Conservation (phyloP, 2,113 vertebrate genomes). For the Ellobius talpinus region DNA sequence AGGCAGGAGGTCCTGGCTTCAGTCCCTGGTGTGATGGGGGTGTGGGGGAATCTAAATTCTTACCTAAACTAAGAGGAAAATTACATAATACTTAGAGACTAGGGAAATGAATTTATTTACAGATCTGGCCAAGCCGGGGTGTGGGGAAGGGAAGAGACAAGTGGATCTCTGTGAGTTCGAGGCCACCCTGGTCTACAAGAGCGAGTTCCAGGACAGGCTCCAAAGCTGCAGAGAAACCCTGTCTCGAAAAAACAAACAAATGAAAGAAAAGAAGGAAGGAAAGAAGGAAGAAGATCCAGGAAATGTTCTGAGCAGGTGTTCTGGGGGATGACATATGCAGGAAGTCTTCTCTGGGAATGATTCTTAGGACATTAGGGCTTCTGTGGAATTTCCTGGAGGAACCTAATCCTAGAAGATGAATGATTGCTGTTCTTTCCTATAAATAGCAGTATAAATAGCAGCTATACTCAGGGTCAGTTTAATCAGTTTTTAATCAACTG, state of each 20-base stretch:
- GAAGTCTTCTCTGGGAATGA: too few species aligned
- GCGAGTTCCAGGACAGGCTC: too few species aligned
- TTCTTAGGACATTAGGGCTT: not conserved
- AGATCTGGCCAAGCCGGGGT: not conserved
- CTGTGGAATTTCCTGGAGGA: not conserved
- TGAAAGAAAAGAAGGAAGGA: too few species aligned
- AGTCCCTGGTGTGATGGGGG: too few species aligned
- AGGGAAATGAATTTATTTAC: not conserved
- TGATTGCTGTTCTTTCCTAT: not conserved
- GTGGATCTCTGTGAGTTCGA: too few species aligned
- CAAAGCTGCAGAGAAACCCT: too few species aligned
- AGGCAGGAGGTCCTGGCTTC: not conserved
- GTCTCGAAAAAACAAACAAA: too few species aligned
- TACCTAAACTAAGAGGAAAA: not conserved
- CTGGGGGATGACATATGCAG: not conserved
- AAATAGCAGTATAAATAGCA: not conserved
- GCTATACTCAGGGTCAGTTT: not conserved
- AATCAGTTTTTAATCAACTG: not conserved
- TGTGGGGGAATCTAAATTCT: not conserved
- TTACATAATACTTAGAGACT: not conserved
- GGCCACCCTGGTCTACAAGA: too few species aligned
- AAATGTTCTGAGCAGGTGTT: not conserved
- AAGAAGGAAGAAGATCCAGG: not conserved
- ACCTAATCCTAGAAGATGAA: not conserved
- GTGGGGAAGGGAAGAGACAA: too few species aligned